Base-by-base conservation (phyloP, 1,140 invertebrate species). In the Drosophila eugracilis region DNA sequence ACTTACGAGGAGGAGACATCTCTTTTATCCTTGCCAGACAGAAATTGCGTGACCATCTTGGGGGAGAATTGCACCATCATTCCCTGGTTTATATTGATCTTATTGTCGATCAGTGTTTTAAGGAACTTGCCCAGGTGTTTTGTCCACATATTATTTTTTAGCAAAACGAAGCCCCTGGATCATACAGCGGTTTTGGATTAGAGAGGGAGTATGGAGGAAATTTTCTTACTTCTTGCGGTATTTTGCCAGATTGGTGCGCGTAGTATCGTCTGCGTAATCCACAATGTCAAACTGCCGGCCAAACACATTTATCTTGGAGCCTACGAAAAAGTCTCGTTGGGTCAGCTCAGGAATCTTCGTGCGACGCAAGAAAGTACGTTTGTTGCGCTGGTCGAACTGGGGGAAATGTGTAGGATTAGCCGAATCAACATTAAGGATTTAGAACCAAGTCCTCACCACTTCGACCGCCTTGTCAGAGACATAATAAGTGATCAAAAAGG, bases 321-420 rank as follows among this genome's bases (percentile, higher is more conserved):
- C 96, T 44, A 97, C 92, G 88, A 95, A 97, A 80, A 98, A 94
- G 91, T 95, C 95, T 22, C 94, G 93, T 15, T 94, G 89, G 10
- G 92, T 92, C 12, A 97, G 88, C 28, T 94, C 94, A 47, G 95
- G 94, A 28, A 95, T 94, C 92, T 94, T 94, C 4, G 94, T 95
- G 75, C 96, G 93, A 75, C 94, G 94, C 39, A 98, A 91, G 92
- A 98, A 98, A 1, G 93, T 94, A 90, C 95, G 94, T 47, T 94
- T 93, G 59, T 93, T 95, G 79, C 95, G 95, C 41, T 96, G 89
- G 90, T 97, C 96, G 92, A 94, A 97, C 96, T 97, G 91, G 34
- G 92, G 22, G 3, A 1, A 6, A 17, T 7, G 58, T 17, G 15
- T 42, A 4, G 24, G 5, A 15, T 17, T 4, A 22, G 3, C 5